Conservation (phyloP, 2,113 vertebrate genomes). For the Lichenostomus cassidix region DNA sequence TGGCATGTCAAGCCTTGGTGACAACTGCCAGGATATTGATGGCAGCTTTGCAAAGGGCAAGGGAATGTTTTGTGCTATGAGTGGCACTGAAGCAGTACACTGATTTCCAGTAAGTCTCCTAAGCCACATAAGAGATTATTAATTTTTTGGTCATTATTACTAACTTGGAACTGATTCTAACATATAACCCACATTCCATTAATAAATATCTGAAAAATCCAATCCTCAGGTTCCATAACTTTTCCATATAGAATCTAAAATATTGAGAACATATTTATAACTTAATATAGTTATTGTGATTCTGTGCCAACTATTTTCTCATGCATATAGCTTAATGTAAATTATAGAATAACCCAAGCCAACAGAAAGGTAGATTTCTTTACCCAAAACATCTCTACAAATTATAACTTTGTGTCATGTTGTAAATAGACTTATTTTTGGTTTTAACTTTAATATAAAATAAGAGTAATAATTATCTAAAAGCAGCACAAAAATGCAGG, state of each 20-base stretch:
- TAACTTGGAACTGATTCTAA: background rate
- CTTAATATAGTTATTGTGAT: background rate
- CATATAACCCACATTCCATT: background rate
- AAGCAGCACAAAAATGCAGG: background rate
- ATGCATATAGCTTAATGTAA: background rate
- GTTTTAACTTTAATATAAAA: background rate
- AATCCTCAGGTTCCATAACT: background rate
- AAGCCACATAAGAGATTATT: background rate
- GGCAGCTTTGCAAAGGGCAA: background rate
- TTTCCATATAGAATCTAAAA: conserved; percentile 17
- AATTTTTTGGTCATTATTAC: background rate
- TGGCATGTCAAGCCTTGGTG: background rate
- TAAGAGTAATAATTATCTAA: background rate
- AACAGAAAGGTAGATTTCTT: background rate
- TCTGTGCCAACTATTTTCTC: conserved; percentile 48
- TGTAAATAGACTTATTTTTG: background rate
- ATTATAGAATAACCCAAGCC: background rate
- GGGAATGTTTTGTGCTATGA: background rate
- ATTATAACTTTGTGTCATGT: background rate
- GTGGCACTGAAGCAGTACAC: background rate
- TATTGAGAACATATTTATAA: conserved; percentile 14
- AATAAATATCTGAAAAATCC: background rate
- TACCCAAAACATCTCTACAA: background rate
- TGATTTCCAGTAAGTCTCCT: background rate
- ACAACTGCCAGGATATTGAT: background rate